Base-by-base conservation (phyloP, 2,797 vertebrate genomes). In the Smutsia temminckii region DNA sequence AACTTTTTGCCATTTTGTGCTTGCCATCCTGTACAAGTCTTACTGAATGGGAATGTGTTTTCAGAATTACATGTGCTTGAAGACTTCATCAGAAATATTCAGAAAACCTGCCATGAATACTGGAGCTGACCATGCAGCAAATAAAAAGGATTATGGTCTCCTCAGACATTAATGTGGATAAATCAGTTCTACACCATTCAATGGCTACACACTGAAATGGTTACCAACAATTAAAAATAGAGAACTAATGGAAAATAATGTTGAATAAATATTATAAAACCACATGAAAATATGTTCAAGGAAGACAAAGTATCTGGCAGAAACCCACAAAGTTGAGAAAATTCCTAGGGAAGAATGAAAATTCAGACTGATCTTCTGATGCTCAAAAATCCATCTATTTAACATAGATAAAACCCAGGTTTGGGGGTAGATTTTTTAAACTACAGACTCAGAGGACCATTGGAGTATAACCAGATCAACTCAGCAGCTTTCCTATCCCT, bases 31-130 rank as follows among this genome's bases (percentile, higher is more conserved):
- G 94, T 89, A 75, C 78, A 96, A 96, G 94, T 95, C 72, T 80
- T 97, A 92, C 88, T 98, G 97, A 98, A 98, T 97, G 96, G 94
- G 94, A 98, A 97, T 97, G 98, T 98, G 98, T 98, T 98, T 98
- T 98, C 55, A 0, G 95, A 95, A 94, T 98, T 97, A 94, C 95
- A 97, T 7, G n/a, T 95, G 91, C 97, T 98, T 97, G 97, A 97
- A 98, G 97, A 95, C 77, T 89, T 98, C 97, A 97, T 98, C 90
- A 98, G 96, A 98, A 98, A 96, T 98, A 98, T 98, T 98, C 96
- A 97, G 89, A 97, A 97, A 88, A 98, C 93, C 96, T 98, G 96
- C 96, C 95, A 78, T 71, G 95, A 98, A 98, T 98, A 95, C 97
- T 79, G 86, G 83, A 87, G 94, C 91, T 97, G 96, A 97, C 95